Conservation (phyloP, 2,888 invertebrate genomes). For the Crematogaster levior region DNA sequence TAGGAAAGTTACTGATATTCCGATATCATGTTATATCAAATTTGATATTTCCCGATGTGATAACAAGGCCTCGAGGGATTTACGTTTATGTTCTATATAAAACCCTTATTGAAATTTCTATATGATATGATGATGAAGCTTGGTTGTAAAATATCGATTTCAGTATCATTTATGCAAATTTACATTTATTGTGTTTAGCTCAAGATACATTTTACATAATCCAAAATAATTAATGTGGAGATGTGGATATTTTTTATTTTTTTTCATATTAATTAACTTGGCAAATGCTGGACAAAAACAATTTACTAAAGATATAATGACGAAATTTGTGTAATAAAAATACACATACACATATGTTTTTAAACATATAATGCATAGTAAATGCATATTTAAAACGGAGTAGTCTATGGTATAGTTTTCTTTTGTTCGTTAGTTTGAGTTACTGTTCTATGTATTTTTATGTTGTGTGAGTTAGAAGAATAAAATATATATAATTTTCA, state of each 20-base stretch:
- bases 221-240: background rate
- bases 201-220: slow-evolving; percentile 6
- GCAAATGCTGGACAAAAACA: background rate
- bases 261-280: background rate
- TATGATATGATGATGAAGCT: background rate
- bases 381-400: no score
- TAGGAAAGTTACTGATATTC: slow-evolving; percentile 22
- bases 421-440: no score
- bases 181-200: background rate
- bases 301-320: background rate
- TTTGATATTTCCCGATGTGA: slow-evolving; percentile 22
- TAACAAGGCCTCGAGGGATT: slow-evolving; percentile 22
- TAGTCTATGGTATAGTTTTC: no score
- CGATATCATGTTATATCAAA: slow-evolving; percentile 16
- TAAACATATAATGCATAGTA: background rate
- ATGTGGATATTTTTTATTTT: background rate
- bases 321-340: background rate
- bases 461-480: no score
- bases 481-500: no score
- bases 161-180: background rate
- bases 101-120: slow-evolving; percentile 8
- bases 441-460: no score
- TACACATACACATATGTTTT: no score
- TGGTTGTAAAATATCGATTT: slow-evolving; percentile 8
- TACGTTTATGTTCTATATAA: slow-evolving; percentile 20